Percentiles rank a stretch among this genome's conserved stretches.
These are phyloP conservation scores for Bos indicus DNA, from an alignment of 2,113 vertebrate species.

Conservation along the genomic window DNA sequence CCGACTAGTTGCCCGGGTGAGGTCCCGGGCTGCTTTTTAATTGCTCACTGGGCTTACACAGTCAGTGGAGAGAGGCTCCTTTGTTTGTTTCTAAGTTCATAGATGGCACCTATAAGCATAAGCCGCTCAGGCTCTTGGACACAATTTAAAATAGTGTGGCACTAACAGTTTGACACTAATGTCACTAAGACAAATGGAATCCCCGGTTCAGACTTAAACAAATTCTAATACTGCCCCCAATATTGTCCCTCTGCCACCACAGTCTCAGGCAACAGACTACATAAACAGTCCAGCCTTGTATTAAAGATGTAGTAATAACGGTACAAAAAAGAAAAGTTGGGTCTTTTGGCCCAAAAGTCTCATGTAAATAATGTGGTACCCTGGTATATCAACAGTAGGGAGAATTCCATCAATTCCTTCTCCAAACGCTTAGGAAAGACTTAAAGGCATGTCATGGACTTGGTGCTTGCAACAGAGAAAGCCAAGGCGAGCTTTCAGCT, in stretches of 20 bases:
- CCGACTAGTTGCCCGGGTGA: not conserved
- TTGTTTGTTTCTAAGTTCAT: slow-evolving; percentile 54
- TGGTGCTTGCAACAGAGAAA: slow-evolving; percentile 10
- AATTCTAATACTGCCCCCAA: slow-evolving; percentile 59
- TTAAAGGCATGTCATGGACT: not conserved
- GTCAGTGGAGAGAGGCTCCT: slow-evolving; percentile 1
- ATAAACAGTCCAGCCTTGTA: slow-evolving; percentile 5
- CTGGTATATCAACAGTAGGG: not conserved
- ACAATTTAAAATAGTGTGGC: slow-evolving; percentile 65
- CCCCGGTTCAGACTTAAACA: slow-evolving; percentile 68
- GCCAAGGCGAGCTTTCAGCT: not conserved
- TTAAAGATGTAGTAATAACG: not conserved
- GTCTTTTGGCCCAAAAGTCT: slow-evolving; percentile 12
- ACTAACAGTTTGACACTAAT: slow-evolving; percentile 69
- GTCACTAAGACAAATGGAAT: slow-evolving; percentile 71
- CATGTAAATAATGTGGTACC: slow-evolving; percentile 1
- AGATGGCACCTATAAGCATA: slow-evolving; percentile 55
- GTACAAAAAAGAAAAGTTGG: not conserved
- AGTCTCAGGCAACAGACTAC: slow-evolving; percentile 15
- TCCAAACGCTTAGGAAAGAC: not conserved
- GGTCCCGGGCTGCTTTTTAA: slow-evolving; percentile 22
- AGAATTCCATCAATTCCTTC: not conserved
- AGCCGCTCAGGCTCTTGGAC: slow-evolving; percentile 41
- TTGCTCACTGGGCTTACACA: not conserved
- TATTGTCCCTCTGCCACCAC: slow-evolving; percentile 20